These are phyloP conservation scores for Rapana venosa DNA, from an alignment of 2,888 invertebrate genomes.

Conservation along the genomic window DNA sequence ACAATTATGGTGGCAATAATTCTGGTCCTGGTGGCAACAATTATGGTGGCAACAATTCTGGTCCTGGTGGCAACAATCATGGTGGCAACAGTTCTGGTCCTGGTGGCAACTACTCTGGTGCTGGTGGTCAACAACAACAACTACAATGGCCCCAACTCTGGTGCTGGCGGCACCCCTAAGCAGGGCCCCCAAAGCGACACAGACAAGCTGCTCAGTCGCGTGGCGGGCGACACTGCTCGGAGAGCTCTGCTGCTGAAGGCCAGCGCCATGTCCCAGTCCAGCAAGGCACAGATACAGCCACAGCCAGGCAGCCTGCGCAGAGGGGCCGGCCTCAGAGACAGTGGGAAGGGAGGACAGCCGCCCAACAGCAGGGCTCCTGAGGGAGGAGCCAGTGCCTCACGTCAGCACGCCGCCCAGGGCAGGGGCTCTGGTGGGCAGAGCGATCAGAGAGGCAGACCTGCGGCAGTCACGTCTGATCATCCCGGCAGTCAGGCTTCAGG, in stretches of 20 bases:
- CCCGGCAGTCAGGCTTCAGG: too few relatives aligned
- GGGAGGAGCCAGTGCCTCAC: too few relatives aligned
- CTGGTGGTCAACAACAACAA: neutral
- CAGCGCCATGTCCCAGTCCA: neutral
- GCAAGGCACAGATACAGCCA: neutral
- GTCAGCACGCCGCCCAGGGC: too few relatives aligned
- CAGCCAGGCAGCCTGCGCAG: too few relatives aligned
- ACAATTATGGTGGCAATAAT: neutral
- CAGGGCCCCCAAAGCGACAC: neutral
- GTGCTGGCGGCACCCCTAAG: neutral
- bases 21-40: neutral
- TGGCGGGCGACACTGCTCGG: neutral
- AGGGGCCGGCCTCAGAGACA: too few relatives aligned
- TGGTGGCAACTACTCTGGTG: neutral
- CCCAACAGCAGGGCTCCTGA: too few relatives aligned
- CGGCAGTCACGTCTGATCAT: too few relatives aligned
- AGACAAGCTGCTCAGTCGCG: conserved; percentile 4
- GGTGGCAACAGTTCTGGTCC: neutral
- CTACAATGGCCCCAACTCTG: too few relatives aligned
- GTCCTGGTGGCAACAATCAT: neutral
- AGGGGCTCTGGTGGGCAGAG: too few relatives aligned
- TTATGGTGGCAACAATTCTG: neutral
- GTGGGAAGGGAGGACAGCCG: too few relatives aligned
- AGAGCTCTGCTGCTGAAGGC: conserved; percentile 3
- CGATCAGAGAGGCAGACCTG: too few relatives aligned